Conservation (phyloP, 1,140 invertebrate species). For the Drosophila lacteicornis region DNA sequence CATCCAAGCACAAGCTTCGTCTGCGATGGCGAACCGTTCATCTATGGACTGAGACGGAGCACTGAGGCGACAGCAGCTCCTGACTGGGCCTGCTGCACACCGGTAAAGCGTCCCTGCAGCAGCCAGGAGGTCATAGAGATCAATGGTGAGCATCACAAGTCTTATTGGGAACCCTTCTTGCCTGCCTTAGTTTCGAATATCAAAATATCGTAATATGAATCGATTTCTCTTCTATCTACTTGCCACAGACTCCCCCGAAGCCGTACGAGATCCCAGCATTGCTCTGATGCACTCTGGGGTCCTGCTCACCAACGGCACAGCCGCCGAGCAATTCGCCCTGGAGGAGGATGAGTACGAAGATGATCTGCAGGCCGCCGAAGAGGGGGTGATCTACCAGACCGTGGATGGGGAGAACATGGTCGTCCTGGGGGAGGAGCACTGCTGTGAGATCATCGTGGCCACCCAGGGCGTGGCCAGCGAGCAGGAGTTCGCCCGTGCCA, state of each 20-base stretch:
- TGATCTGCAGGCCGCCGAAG: constrained; percentile 1
- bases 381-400: constrained; percentile 47
- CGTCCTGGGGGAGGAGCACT: constrained; percentile 58
- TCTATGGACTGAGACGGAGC: constrained; percentile 41
- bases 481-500: constrained; percentile 54
- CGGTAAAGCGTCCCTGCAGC: constrained; percentile 14
- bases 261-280: constrained; percentile 10
- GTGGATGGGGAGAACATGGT: constrained; percentile 59
- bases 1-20: not conserved
- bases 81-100: constrained; percentile 15
- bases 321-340: constrained; percentile 20
- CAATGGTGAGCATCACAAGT: constrained; percentile 13
- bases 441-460: constrained; percentile 68
- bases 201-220: not conserved
- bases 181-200: too few species aligned
- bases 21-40: not conserved
- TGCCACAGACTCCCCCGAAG: constrained; percentile 42
- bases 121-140: constrained; percentile 40
- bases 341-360: not conserved
- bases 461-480: constrained; percentile 51
- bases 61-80: not conserved
- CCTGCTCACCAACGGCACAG: constrained; percentile 43
- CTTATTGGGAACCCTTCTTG: not conserved
- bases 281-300: constrained; percentile 23
- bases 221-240: not conserved